Evolutionary conservation across 2,888 invertebrate genomes (phyloP).

Genomic region (Stenichneumon culpator): DNA sequence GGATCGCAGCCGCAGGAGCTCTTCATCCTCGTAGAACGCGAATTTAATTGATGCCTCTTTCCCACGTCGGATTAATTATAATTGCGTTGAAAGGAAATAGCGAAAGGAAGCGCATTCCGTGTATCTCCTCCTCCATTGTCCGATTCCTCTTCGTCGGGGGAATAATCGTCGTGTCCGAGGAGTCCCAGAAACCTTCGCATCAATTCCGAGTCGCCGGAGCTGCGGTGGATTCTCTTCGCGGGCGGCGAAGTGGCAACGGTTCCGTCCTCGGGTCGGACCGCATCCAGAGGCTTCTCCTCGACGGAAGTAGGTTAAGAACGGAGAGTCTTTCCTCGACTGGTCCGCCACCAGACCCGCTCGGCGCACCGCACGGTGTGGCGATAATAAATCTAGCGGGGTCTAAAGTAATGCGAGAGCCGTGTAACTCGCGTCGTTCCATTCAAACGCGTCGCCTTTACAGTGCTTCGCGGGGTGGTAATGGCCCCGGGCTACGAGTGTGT

Average conservation of each 20-base stretch:
- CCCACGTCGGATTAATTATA: background rate
- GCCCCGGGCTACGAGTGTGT: conserved; percentile 75
- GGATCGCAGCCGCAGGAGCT: background rate
- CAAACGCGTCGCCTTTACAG: conserved; percentile 77
- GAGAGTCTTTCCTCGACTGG: conserved; percentile 37
- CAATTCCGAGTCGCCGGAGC: conserved; percentile 47
- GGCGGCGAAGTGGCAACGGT: conserved; percentile 53
- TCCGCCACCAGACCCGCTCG: conserved; percentile 28
- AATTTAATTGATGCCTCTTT: conserved; percentile 24
- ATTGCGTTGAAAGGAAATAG: conserved; percentile 1
- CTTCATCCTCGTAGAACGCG: conserved; percentile 17
- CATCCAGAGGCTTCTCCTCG: conserved; percentile 17
- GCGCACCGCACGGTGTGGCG: conserved; percentile 58
- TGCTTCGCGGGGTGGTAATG: conserved; percentile 78
- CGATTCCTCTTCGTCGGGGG: conserved; percentile 1
- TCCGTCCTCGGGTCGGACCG: conserved; percentile 55
- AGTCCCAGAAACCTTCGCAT: conserved; percentile 51
- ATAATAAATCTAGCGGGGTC: conserved; percentile 78
- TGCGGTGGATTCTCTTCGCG: background rate
- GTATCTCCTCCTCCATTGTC: conserved; percentile 9
- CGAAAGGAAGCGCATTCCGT: background rate
- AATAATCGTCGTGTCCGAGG: conserved; percentile 57
- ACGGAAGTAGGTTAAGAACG: conserved; percentile 68
- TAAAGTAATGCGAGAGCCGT: conserved; percentile 78
- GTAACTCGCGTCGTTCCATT: conserved; percentile 77